phyloP scores from a whole-genome alignment of 2,797 vertebrate species.

The Sebastes alutus region DNA sequence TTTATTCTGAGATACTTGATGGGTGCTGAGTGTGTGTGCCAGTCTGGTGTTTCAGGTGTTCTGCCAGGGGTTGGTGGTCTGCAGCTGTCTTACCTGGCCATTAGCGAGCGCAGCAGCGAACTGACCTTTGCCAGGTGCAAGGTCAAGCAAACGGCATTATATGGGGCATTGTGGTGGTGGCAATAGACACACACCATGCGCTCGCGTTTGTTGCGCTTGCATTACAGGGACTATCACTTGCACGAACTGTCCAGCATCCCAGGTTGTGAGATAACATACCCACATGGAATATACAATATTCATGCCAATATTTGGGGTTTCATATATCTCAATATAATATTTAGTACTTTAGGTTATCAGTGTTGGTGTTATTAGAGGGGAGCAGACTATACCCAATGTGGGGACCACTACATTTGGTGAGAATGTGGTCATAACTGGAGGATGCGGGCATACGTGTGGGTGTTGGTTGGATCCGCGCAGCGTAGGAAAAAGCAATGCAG shows the following conservation, averaged over 20 bases:
- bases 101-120: slow-evolving; percentile 71
- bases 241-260: slow-evolving; percentile 88
- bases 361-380: not conserved
- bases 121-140: slow-evolving; percentile 82
- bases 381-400: not conserved
- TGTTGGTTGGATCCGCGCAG: slow-evolving; percentile 96
- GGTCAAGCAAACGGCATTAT: slow-evolving; percentile 52
- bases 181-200: slow-evolving; percentile 49
- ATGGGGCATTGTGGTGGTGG: slow-evolving; percentile 59
- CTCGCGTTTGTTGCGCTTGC: slow-evolving; percentile 90
- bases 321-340: not conserved
- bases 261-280: slow-evolving; percentile 87
- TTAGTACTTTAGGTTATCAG: not conserved
- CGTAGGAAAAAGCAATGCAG: slow-evolving; percentile 96
- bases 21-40: slow-evolving; percentile 81
- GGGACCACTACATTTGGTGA: slow-evolving; percentile 14
- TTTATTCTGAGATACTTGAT: slow-evolving; percentile 41
- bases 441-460: slow-evolving; percentile 92
- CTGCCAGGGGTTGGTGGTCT: slow-evolving; percentile 84
- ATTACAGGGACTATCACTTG: slow-evolving; percentile 98
- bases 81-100: slow-evolving; percentile 85
- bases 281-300: not conserved
- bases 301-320: not conserved
- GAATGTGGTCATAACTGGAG: slow-evolving; percentile 86
- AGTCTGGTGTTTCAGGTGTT: slow-evolving; percentile 87